Conservation (phyloP, 2,888 invertebrate species). For the Plusia festucae region DNA sequence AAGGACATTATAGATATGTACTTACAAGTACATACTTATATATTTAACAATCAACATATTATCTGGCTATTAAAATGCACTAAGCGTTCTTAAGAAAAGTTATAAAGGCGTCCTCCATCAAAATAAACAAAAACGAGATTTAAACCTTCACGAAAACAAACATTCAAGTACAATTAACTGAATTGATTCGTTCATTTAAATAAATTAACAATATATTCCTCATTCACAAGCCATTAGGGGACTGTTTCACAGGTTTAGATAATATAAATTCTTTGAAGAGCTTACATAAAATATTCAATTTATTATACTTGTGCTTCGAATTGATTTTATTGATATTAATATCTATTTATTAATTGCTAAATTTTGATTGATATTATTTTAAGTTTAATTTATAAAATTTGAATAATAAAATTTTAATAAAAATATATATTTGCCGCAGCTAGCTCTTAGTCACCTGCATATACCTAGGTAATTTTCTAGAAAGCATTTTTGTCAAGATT, state of each 20-base stretch:
- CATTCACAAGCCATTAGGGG: conserved; percentile 57
- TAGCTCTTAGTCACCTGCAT: too few species aligned
- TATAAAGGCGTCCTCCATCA: background rate
- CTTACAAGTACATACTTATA: too few species aligned
- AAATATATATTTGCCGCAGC: too few species aligned
- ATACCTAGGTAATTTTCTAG: too few species aligned
- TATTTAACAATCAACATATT: too few species aligned
- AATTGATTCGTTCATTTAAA: conserved; percentile 75
- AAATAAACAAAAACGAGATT: conserved; percentile 36
- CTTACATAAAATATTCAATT: conserved; percentile 42
- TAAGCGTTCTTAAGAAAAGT: background rate
- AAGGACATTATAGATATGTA: too few species aligned
- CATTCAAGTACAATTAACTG: conserved; percentile 59
- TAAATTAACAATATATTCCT: conserved; percentile 75
- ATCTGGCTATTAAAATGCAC: background rate
- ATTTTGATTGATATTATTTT: too few species aligned
- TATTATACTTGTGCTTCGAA: conserved; percentile 23
- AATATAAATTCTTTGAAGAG: conserved; percentile 31
- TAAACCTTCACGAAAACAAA: conserved; percentile 56
- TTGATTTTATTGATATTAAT: conserved; percentile 9
- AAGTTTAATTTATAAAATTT: background rate
- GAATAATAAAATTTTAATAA: too few species aligned
- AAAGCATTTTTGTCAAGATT: too few species aligned
- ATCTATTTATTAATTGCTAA: background rate
- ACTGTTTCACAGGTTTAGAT: conserved; percentile 29